A percentile compares a stretch with the other conserved stretches of the same genome.
These are phyloP conservation scores for Porites lobata DNA, from an alignment of 92 coral and sea anemone genomes.

Conservation along the genomic window DNA sequence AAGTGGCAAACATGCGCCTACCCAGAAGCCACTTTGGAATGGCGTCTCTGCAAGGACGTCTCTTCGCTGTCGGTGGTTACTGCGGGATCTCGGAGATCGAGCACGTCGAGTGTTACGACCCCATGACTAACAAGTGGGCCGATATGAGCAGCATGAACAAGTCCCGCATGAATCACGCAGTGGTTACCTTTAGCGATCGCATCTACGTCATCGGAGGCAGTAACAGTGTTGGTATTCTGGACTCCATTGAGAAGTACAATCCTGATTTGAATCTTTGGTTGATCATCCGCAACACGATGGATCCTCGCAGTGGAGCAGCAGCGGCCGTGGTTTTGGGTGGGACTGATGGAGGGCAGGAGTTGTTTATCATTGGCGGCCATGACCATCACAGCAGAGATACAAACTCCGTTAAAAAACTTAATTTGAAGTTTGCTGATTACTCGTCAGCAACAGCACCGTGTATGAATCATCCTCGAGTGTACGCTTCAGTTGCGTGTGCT, in stretches of 20 bases:
- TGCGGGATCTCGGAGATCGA: conserved; percentile 97
- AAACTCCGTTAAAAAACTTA: conserved; percentile 85
- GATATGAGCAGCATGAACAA: conserved; percentile 95
- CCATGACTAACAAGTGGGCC: conserved; percentile 96
- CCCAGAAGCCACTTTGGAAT: conserved; percentile 97
- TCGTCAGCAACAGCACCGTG: conserved; percentile 80
- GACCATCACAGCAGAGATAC: conserved; percentile 86
- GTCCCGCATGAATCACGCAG: conserved; percentile 96
- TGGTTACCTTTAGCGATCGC: conserved; percentile 84
- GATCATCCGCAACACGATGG: conserved; percentile 95
- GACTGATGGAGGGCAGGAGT: conserved; percentile 84
- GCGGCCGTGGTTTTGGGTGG: conserved; percentile 84
- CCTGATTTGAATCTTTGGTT: conserved; percentile 96
- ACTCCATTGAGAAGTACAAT: conserved; percentile 95
- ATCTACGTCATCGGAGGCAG: conserved; percentile 96
- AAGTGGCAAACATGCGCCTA: conserved; percentile 92
- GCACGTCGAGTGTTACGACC: conserved; percentile 96
- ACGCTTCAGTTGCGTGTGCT: conserved; percentile 88
- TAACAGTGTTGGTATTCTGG: conserved; percentile 89
- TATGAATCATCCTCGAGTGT: conserved; percentile 76
- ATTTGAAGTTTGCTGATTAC: conserved; percentile 92
- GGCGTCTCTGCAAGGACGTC: conserved; percentile 87
- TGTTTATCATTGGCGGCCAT: conserved; percentile 96
- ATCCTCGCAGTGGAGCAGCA: conserved; percentile 92
- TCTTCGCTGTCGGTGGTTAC: conserved; percentile 94